A percentile compares a stretch with the other conserved stretches of the same genome.
phyloP scores from a whole-genome alignment of 1,140 invertebrate species.

The Cataglyphis hispanica region DNA sequence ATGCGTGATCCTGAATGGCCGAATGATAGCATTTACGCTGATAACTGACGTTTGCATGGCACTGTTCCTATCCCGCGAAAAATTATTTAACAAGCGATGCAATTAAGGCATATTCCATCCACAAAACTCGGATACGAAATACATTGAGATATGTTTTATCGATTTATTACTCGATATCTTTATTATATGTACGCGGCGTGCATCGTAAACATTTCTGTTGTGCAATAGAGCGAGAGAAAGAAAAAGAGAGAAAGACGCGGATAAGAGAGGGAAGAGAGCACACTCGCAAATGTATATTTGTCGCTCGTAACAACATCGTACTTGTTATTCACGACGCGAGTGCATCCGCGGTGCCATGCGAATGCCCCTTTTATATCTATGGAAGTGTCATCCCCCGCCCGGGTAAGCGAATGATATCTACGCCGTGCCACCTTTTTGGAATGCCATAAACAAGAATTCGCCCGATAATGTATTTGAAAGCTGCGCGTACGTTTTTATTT shows the following conservation, averaged over 20 bases:
- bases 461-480: constrained; percentile 76
- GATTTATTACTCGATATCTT: constrained; percentile 19
- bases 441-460: constrained; percentile 76
- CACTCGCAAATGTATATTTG: constrained; percentile 65
- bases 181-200: constrained; percentile 60
- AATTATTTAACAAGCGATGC: not conserved
- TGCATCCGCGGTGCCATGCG: constrained; percentile 24
- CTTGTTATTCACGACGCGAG: constrained; percentile 67
- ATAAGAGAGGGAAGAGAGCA: not conserved
- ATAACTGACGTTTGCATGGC: not conserved
- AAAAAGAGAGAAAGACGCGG: not conserved
- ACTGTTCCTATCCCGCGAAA: not conserved
- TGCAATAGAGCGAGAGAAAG: too few species aligned
- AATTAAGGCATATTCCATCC: not conserved
- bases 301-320: constrained; percentile 69
- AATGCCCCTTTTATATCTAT: constrained; percentile 50
- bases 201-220: constrained; percentile 38
- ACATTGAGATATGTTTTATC: constrained; percentile 17
- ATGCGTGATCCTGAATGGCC: not conserved
- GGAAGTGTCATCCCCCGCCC: not conserved
- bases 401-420: constrained; percentile 67
- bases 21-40: not conserved
- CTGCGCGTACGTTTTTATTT: constrained; percentile 72
- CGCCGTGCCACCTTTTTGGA: constrained; percentile 65
- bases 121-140: not conserved